These are phyloP conservation scores for Metalampra italica DNA, from an alignment of 2,888 invertebrate species.

Conservation along the genomic window DNA sequence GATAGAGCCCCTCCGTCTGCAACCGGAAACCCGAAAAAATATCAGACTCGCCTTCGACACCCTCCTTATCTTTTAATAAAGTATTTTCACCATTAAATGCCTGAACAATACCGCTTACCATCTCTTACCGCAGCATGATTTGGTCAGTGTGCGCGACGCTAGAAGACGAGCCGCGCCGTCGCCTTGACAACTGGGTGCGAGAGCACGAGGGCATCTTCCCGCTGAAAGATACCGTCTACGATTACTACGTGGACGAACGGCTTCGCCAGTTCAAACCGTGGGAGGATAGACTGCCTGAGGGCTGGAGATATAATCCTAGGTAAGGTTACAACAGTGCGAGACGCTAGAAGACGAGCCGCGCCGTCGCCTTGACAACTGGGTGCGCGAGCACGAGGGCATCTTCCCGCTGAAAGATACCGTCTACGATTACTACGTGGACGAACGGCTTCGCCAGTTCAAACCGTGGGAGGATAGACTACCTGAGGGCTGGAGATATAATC, in stretches of 20 bases:
- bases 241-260: conserved; percentile 91
- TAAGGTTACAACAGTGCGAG: conserved; percentile 83
- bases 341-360: conserved; percentile 89
- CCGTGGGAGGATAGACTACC: conserved; percentile 90
- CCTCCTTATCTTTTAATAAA: no score
- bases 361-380: conserved; percentile 86
- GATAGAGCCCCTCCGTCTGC: no score
- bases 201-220: conserved; percentile 90
- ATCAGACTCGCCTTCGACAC: no score
- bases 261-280: conserved; percentile 85
- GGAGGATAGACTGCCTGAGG: conserved; percentile 86
- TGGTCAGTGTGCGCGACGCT: conserved; percentile 93
- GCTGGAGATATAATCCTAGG: conserved; percentile 85
- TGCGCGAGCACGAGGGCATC: conserved; percentile 86
- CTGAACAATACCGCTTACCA: no score
- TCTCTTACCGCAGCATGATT: conserved; percentile 79
- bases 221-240: conserved; percentile 91
- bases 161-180: conserved; percentile 86
- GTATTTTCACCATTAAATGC: neutral
- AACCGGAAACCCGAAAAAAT: no score
- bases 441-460: conserved; percentile 81
- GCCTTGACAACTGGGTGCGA: conserved; percentile 88
- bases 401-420: conserved; percentile 93
- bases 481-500: conserved; percentile 84
- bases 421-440: conserved; percentile 94